Evolutionary conservation across 2,113 vertebrate genomes (phyloP).

Genomic region (Eonycteris spelaea): DNA sequence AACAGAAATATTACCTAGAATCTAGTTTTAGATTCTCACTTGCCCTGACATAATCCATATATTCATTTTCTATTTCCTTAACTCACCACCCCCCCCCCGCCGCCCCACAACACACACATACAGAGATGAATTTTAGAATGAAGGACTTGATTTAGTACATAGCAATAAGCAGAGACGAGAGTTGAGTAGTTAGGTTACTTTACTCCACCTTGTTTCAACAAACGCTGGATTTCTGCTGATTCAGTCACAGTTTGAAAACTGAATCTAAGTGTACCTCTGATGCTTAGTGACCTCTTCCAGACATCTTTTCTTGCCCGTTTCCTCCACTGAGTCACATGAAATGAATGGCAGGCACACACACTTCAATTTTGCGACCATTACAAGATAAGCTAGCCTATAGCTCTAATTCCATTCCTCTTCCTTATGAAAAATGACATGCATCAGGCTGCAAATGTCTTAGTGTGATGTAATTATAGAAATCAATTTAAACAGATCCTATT

Average conservation of each 20-base stretch:
- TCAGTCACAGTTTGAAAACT: neutral
- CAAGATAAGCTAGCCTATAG: neutral
- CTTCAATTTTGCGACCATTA: neutral
- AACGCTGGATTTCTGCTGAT: neutral
- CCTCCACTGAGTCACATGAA: neutral
- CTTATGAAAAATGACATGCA: neutral
- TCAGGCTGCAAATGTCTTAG: neutral
- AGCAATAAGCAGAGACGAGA: neutral
- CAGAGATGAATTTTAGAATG: neutral
- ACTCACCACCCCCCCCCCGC: too few relatives aligned
- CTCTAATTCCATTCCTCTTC: neutral
- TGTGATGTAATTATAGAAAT: neutral
- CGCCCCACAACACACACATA: neutral
- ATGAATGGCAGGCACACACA: neutral
- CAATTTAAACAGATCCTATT: neutral
- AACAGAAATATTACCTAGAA: constrained; percentile 32
- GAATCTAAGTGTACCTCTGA: neutral
- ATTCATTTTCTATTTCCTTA: neutral
- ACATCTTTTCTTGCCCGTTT: neutral
- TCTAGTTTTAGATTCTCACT: neutral
- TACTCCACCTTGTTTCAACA: neutral
- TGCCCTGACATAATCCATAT: neutral
- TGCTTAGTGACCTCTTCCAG: neutral
- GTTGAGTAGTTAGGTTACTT: neutral
- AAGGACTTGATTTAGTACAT: neutral